phyloP scores from a whole-genome alignment of 2,113 vertebrate species.

The Hippocampus mohnikei region DNA sequence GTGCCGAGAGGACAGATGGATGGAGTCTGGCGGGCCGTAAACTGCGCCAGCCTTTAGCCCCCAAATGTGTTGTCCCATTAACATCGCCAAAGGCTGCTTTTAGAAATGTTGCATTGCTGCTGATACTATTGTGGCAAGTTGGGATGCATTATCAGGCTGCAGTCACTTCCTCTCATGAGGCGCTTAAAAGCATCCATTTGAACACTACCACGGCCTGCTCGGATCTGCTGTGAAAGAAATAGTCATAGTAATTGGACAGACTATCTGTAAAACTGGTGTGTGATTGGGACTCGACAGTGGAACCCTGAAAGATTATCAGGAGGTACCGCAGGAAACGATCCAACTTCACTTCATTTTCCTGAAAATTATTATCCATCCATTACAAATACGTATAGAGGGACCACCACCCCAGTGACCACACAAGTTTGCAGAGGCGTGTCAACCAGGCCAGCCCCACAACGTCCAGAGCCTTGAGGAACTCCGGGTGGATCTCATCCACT shows the following conservation, averaged over 20 bases:
- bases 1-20: constrained; percentile 51
- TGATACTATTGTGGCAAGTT: constrained; percentile 1
- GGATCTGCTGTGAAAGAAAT: constrained; percentile 22
- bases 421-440: no score
- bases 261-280: constrained; percentile 47
- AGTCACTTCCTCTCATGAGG: constrained; percentile 34
- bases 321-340: background rate
- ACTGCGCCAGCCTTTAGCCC: constrained; percentile 27
- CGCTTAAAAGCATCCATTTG: constrained; percentile 32
- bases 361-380: background rate
- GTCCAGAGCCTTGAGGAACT: no score
- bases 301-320: background rate
- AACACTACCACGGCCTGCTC: constrained; percentile 33
- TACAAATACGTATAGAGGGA: background rate
- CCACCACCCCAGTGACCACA: no score
- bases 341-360: background rate
- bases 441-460: no score
- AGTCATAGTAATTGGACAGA: constrained; percentile 39
- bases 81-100: constrained; percentile 35
- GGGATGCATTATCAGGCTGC: constrained; percentile 13
- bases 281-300: constrained; percentile 13
- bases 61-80: constrained; percentile 47
- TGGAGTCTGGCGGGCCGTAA: constrained; percentile 48
- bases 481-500: no score
- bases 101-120: constrained; percentile 16